Conservation (phyloP, 2,888 invertebrate species). For the Pammene fasciana region DNA sequence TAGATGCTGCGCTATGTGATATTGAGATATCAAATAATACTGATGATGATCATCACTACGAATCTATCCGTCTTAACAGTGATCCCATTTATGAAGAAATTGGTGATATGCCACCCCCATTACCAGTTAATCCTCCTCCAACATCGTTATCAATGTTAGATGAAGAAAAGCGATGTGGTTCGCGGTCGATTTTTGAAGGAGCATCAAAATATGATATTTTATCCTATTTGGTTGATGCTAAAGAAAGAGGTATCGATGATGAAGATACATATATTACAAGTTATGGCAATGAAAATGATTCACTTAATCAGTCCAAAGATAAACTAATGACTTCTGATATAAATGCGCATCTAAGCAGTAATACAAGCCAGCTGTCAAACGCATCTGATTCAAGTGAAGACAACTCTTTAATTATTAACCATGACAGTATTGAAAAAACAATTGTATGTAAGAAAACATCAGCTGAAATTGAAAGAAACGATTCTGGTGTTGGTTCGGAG, state of each 20-base stretch:
- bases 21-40: slow-evolving; percentile 85
- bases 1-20: slow-evolving; percentile 87
- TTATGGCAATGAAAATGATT: slow-evolving; percentile 80
- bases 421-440: slow-evolving; percentile 82
- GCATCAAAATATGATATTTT: slow-evolving; percentile 95
- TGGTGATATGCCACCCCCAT: slow-evolving; percentile 89
- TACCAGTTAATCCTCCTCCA: slow-evolving; percentile 91
- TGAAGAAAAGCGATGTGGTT: slow-evolving; percentile 87
- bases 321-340: slow-evolving; percentile 79
- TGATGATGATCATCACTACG: slow-evolving; percentile 88
- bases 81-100: slow-evolving; percentile 92
- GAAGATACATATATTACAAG: slow-evolving; percentile 88
- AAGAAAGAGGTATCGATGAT: slow-evolving; percentile 88
- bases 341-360: slow-evolving; percentile 83
- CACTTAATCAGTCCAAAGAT: slow-evolving; percentile 81
- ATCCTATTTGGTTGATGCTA: slow-evolving; percentile 94
- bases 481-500: slow-evolving; percentile 96
- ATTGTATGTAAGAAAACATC: slow-evolving; percentile 83
- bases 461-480: slow-evolving; percentile 94
- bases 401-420: slow-evolving; percentile 86
- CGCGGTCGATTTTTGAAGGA: slow-evolving; percentile 89
- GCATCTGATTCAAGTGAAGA: slow-evolving; percentile 95
- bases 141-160: slow-evolving; percentile 86
- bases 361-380: slow-evolving; percentile 90
- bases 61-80: slow-evolving; percentile 86